A percentile compares a stretch with the other conserved stretches of the same genome.
Evolutionary conservation across 2,888 invertebrate species (phyloP).

Genomic region (Drosophila ezoana): DNA sequence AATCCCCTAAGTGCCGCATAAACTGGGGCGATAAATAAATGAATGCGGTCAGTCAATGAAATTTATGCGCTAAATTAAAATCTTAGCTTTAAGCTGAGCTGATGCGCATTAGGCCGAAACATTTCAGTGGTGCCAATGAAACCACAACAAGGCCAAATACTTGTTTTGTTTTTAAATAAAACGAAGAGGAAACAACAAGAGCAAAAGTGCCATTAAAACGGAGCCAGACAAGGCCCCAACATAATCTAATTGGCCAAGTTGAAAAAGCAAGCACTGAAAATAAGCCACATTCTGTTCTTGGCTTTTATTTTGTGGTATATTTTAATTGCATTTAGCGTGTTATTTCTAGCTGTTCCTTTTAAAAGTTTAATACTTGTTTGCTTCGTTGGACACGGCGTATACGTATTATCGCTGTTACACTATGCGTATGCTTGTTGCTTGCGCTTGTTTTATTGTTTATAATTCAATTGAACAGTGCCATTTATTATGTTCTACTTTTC

Average conservation of each 20-base stretch:
- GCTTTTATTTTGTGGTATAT: constrained; percentile 26
- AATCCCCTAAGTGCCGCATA: constrained; percentile 58
- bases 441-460: constrained; percentile 61
- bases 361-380: constrained; percentile 22
- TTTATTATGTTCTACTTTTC: constrained; percentile 71
- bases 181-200: constrained; percentile 2
- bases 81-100: constrained; percentile 57
- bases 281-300: constrained; percentile 31
- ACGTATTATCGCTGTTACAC: constrained; percentile 22
- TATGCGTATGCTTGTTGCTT: constrained; percentile 52
- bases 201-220: constrained; percentile 50
- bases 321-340: constrained; percentile 43
- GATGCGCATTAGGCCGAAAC: constrained; percentile 42
- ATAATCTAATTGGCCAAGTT: constrained; percentile 58
- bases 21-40: constrained; percentile 62
- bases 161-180: constrained; percentile 23
- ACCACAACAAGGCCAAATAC: constrained; percentile 34
- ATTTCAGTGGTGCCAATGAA: constrained; percentile 17
- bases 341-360: neutral
- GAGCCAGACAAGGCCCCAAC: constrained; percentile 27
- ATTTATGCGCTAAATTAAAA: constrained; percentile 68
- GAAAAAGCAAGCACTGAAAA: constrained; percentile 18
- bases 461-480: constrained; percentile 70
- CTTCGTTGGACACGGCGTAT: constrained; percentile 40
- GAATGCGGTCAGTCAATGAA: constrained; percentile 49